A percentile compares a stretch with the other conserved stretches of the same genome.
Evolutionary conservation across 2,888 invertebrate species (phyloP).

Genomic region (Lysandra coridon): DNA sequence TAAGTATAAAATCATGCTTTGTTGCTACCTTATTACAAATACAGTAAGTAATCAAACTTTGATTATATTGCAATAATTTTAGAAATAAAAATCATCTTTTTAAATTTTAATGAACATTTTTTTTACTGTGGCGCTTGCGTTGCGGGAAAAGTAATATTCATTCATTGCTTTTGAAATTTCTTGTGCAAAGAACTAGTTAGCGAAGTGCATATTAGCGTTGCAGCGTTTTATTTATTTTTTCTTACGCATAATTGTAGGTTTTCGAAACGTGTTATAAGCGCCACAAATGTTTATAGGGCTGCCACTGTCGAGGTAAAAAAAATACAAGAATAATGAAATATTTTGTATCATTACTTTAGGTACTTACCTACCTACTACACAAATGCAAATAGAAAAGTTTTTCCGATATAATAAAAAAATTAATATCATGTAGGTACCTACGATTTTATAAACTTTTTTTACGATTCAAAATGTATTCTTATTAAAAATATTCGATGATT

Average conservation of each 20-base stretch:
- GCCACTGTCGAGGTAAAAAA: conserved; percentile 36
- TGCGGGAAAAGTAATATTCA: conserved; percentile 46
- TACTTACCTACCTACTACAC: too few relatives aligned
- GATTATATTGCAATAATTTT: background rate
- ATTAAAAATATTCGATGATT: too few relatives aligned
- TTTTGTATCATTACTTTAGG: background rate
- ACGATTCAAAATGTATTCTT: too few relatives aligned
- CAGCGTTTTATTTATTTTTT: conserved; percentile 59
- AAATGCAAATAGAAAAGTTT: too few relatives aligned
- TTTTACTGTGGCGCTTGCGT: background rate
- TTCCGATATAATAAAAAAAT: too few relatives aligned
- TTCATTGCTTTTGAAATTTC: conserved; percentile 34
- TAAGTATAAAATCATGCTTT: background rate
- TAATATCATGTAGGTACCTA: too few relatives aligned
- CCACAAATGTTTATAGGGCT: conserved; percentile 61
- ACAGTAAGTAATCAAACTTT: background rate
- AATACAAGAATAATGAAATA: background rate
- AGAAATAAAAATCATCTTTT: background rate
- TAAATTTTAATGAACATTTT: background rate
- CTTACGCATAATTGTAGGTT: conserved; percentile 74
- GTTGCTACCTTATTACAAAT: background rate
- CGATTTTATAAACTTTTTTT: too few relatives aligned
- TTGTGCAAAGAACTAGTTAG: conserved; percentile 59
- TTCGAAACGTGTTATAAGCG: conserved; percentile 71
- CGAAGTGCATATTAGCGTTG: conserved; percentile 70